Conservation (phyloP, 2,888 invertebrate genomes). For the Xanthorhoe spadicearia region DNA sequence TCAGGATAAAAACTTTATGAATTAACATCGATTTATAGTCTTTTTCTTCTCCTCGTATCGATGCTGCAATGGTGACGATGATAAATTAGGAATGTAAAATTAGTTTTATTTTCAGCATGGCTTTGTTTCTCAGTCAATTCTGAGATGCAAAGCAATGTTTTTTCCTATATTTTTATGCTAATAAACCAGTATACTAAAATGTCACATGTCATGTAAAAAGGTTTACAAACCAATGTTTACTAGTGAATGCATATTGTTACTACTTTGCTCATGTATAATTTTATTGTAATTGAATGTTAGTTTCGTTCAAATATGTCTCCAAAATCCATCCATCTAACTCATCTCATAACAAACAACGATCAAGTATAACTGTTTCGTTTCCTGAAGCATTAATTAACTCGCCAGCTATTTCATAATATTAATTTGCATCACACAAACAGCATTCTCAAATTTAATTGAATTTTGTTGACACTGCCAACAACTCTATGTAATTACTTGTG, state of each 20-base stretch:
- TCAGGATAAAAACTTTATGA: neutral
- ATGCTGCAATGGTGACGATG: too few species aligned
- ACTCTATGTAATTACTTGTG: slow-evolving; percentile 66
- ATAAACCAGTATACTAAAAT: too few species aligned
- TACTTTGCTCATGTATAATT: neutral
- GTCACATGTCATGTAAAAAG: neutral
- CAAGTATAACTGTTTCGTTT: neutral
- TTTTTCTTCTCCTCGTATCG: too few species aligned
- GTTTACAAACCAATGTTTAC: neutral
- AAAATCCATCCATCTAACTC: neutral
- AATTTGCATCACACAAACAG: slow-evolving; percentile 44
- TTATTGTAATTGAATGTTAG: neutral
- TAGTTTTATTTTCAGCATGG: neutral
- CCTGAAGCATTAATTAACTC: slow-evolving; percentile 22
- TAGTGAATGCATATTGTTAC: neutral
- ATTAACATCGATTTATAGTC: neutral
- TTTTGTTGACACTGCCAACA: slow-evolving; percentile 70
- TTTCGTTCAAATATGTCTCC: neutral
- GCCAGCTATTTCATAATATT: slow-evolving; percentile 16
- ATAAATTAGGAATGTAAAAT: neutral
- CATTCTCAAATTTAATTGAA: slow-evolving; percentile 63
- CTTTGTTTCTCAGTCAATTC: too few species aligned
- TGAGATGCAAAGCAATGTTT: too few species aligned
- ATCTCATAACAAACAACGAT: neutral
- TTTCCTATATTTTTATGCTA: too few species aligned